A percentile compares a stretch with the other conserved stretches of the same genome.
phyloP scores from a whole-genome alignment of 2,113 vertebrate genomes.

The Etia nguti region DNA sequence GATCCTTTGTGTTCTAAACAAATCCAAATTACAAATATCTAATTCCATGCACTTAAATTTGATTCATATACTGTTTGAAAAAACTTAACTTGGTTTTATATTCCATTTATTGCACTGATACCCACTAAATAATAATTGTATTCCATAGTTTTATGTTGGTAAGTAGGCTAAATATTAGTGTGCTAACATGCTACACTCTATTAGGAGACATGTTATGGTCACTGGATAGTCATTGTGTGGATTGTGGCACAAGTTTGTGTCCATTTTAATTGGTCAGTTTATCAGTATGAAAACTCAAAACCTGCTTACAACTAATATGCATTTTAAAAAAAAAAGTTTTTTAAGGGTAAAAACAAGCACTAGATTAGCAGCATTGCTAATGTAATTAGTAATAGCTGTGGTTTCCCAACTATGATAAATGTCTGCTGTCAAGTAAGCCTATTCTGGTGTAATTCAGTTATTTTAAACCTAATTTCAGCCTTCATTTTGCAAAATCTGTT shows the following conservation, averaged over 20 bases:
- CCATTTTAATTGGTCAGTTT: background rate
- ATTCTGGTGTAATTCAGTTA: background rate
- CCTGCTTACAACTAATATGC: background rate
- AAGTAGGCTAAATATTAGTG: background rate
- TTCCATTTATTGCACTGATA: background rate
- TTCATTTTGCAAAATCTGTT: conserved; percentile 52
- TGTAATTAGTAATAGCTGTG: background rate
- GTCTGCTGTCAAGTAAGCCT: background rate
- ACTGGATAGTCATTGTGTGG: background rate
- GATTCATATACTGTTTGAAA: background rate
- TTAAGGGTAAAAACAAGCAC: background rate
- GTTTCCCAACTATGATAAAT: background rate
- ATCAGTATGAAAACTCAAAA: background rate
- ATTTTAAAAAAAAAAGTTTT: background rate
- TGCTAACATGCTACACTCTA: background rate
- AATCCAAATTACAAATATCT: background rate
- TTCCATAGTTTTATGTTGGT: background rate
- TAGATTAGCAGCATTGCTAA: background rate
- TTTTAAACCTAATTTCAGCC: conserved; percentile 3
- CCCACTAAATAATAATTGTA: background rate
- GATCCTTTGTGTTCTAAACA: background rate
- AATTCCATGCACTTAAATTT: background rate
- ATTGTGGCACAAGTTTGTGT: background rate
- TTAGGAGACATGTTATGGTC: too few species aligned
- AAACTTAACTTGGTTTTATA: background rate